phyloP scores from a whole-genome alignment of 1,140 invertebrate species.

The Ephestia elutella region DNA sequence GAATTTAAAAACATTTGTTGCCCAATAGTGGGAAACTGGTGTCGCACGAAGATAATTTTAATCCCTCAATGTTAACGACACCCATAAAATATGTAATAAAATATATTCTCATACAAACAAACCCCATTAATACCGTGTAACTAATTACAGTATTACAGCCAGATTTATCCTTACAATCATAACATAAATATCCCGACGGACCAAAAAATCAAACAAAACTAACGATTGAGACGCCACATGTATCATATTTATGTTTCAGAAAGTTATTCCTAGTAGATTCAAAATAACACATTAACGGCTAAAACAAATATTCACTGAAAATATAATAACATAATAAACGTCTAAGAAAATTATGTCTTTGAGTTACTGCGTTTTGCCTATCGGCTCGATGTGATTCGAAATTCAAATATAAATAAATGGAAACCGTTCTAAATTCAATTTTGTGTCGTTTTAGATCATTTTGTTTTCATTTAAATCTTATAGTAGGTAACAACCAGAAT shows the following conservation, averaged over 20 bases:
- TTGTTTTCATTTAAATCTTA: slow-evolving; percentile 27
- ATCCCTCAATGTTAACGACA: slow-evolving; percentile 8
- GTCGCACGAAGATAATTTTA: slow-evolving; percentile 1
- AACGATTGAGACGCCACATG: slow-evolving; percentile 60
- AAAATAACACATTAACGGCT: slow-evolving; percentile 46
- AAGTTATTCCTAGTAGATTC: slow-evolving; percentile 54
- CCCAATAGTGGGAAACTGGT: neutral
- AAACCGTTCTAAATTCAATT: neutral
- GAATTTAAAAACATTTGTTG: neutral
- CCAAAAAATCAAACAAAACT: slow-evolving; percentile 41
- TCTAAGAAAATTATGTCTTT: neutral
- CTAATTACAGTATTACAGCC: slow-evolving; percentile 36
- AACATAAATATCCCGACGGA: slow-evolving; percentile 36
- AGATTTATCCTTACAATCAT: slow-evolving; percentile 36
- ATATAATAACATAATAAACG: slow-evolving; percentile 52
- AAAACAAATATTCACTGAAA: slow-evolving; percentile 49
- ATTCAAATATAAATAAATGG: neutral
- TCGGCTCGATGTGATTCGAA: neutral
- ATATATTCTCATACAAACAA: slow-evolving; percentile 20
- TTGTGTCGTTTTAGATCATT: neutral
- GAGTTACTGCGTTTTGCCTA: slow-evolving; percentile 6
- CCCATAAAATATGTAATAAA: slow-evolving; percentile 11
- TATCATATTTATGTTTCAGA: slow-evolving; percentile 59
- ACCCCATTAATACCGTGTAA: slow-evolving; percentile 27
- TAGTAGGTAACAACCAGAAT: no score